Evolutionary conservation across 30 jellyfish, hydroid and myxozoan genomes (phyloP).

Genomic region (Aurelia aurita): DNA sequence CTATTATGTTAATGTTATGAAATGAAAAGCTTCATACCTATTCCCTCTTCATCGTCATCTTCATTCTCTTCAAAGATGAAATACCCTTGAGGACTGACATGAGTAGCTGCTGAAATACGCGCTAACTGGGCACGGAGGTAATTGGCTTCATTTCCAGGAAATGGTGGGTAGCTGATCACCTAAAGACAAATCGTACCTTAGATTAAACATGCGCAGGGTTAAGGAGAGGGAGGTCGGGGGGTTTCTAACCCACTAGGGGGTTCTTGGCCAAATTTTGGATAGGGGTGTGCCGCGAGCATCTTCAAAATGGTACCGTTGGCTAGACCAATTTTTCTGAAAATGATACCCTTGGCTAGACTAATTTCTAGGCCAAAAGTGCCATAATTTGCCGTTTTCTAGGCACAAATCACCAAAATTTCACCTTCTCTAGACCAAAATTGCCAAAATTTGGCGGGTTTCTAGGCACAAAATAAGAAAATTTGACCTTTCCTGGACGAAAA

Average conservation of each 20-base stretch:
- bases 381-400: no score
- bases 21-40: constrained; percentile 31
- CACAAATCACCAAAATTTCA: no score
- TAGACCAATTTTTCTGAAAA: no score
- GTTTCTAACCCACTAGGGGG: background rate
- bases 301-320: no score
- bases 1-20: background rate
- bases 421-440: no score
- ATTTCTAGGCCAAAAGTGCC: no score
- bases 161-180: constrained; percentile 98
- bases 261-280: no score
- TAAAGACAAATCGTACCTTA: background rate
- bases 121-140: constrained; percentile 93
- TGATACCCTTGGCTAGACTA: no score
- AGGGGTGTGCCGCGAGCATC: no score
- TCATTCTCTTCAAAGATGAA: constrained; percentile 96
- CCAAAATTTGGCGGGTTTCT: no score
- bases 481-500: no score
- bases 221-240: background rate
- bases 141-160: constrained; percentile 96
- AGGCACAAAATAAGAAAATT: no score
- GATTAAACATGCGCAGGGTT: background rate
- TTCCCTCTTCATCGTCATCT: constrained; percentile 95
- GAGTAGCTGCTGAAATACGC: constrained; percentile 91
- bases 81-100: constrained; percentile 97